A percentile compares a stretch with the other conserved stretches of the same genome.
These are phyloP conservation scores for Helleia helle DNA, from an alignment of 2,888 invertebrate genomes.

Conservation along the genomic window DNA sequence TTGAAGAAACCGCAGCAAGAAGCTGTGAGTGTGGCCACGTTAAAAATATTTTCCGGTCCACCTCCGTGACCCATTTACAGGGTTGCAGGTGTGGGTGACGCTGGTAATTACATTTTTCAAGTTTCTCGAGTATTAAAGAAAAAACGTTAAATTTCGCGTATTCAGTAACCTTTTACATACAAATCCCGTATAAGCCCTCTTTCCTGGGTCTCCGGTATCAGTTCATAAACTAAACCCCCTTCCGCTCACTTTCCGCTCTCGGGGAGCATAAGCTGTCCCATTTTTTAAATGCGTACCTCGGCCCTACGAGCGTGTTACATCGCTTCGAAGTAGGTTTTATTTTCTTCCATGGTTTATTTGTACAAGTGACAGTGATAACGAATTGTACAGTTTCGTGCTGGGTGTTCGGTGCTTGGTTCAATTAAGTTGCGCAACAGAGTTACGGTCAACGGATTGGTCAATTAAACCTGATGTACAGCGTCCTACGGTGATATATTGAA, in stretches of 20 bases:
- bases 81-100: constrained; percentile 7
- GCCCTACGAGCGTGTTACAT: constrained; percentile 50
- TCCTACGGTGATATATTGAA: constrained; percentile 14
- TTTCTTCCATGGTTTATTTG: constrained; percentile 40
- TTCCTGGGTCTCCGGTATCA: constrained; percentile 63
- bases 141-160: not conserved
- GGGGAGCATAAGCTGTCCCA: constrained; percentile 56
- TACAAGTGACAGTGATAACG: constrained; percentile 32
- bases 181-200: constrained; percentile 66
- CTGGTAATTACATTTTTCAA: constrained; percentile 8
- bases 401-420: constrained; percentile 34
- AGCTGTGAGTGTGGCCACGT: not conserved
- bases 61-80: constrained; percentile 1
- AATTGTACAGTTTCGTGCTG: constrained; percentile 30
- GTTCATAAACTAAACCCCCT: constrained; percentile 56
- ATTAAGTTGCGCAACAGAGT: constrained; percentile 30
- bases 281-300: constrained; percentile 65
- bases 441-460: constrained; percentile 25
- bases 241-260: constrained; percentile 41
- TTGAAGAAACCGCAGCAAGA: not conserved
- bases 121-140: constrained; percentile 3
- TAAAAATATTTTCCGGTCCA: not conserved
- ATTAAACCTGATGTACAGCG: constrained; percentile 22
- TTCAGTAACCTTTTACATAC: constrained; percentile 41
- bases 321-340: constrained; percentile 50